Conservation (phyloP, 2,888 invertebrate genomes). For the Crossocerus cetratus region DNA sequence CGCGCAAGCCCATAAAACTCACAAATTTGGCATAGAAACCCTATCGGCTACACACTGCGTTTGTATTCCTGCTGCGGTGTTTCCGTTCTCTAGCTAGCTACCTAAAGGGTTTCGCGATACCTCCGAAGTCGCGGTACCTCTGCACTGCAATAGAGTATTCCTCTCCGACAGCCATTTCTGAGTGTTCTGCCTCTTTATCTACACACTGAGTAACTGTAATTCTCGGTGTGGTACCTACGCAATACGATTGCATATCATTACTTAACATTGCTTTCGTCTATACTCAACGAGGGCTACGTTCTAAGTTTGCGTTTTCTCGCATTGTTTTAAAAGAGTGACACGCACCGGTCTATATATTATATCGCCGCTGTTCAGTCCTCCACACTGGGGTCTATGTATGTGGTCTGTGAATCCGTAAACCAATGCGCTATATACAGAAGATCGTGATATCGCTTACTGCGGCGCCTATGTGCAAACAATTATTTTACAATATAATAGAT, state of each 20-base stretch:
- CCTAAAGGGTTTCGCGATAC: slow-evolving; percentile 41
- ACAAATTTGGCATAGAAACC: slow-evolving; percentile 73
- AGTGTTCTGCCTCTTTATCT: slow-evolving; percentile 4
- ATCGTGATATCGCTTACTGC: neutral
- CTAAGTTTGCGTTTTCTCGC: neutral
- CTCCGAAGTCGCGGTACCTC: slow-evolving; percentile 34
- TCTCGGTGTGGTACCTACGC: slow-evolving; percentile 1
- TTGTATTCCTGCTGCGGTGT: slow-evolving; percentile 37
- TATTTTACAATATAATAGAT: neutral
- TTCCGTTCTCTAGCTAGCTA: slow-evolving; percentile 44
- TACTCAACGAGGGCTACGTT: neutral
- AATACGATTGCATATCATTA: neutral
- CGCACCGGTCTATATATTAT: too few species aligned
- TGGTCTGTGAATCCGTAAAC: slow-evolving; percentile 2
- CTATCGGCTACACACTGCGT: slow-evolving; percentile 68
- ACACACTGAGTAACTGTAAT: neutral
- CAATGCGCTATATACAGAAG: slow-evolving; percentile 37
- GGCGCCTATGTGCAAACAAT: neutral
- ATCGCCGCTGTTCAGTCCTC: too few species aligned
- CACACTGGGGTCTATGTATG: too few species aligned
- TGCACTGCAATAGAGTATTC: slow-evolving; percentile 26
- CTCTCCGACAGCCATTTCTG: slow-evolving; percentile 48
- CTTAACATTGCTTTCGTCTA: neutral
- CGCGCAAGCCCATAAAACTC: slow-evolving; percentile 27
- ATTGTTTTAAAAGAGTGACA: neutral